Evolutionary conservation across 2,888 invertebrate genomes (phyloP).

Genomic region (Ectobius pallidus): DNA sequence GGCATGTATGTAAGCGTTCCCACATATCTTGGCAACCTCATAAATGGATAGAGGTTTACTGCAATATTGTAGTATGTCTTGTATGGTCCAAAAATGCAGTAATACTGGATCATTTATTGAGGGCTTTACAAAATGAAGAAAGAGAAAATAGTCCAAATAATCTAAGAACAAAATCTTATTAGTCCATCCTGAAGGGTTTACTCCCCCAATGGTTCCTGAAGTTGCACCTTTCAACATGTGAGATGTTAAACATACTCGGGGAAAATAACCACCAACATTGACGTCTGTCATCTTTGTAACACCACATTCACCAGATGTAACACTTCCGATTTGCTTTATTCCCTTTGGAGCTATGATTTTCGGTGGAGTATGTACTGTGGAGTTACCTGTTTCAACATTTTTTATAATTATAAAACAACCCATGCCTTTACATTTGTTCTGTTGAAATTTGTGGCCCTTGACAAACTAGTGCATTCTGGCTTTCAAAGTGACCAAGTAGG

Average conservation of each 20-base stretch:
- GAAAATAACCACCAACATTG: conserved; percentile 47
- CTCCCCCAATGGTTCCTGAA: conserved; percentile 42
- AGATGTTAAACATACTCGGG: conserved; percentile 45
- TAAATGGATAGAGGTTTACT: neutral
- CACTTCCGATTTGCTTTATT: conserved; percentile 46
- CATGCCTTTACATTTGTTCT: neutral
- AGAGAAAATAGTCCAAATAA: conserved; percentile 26
- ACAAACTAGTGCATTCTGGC: neutral
- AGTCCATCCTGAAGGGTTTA: conserved; percentile 38
- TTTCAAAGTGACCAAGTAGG: neutral
- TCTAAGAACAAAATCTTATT: conserved; percentile 19
- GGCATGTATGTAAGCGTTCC: neutral
- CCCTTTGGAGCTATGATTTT: conserved; percentile 48
- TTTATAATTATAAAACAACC: no score
- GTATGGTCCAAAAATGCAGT: conserved; percentile 43
- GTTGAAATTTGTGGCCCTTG: neutral
- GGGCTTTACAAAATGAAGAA: conserved; percentile 46
- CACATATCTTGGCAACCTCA: neutral
- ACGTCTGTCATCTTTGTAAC: conserved; percentile 45
- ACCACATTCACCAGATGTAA: conserved; percentile 43
- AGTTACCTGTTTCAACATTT: conserved; percentile 36
- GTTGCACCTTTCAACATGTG: conserved; percentile 46
- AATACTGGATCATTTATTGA: conserved; percentile 45
- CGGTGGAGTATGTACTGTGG: conserved; percentile 46
- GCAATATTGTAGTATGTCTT: neutral